Percentiles rank a stretch among this genome's conserved stretches.
Evolutionary conservation across 2,797 vertebrate genomes (phyloP).

Genomic region (Leuciscus waleckii): DNA sequence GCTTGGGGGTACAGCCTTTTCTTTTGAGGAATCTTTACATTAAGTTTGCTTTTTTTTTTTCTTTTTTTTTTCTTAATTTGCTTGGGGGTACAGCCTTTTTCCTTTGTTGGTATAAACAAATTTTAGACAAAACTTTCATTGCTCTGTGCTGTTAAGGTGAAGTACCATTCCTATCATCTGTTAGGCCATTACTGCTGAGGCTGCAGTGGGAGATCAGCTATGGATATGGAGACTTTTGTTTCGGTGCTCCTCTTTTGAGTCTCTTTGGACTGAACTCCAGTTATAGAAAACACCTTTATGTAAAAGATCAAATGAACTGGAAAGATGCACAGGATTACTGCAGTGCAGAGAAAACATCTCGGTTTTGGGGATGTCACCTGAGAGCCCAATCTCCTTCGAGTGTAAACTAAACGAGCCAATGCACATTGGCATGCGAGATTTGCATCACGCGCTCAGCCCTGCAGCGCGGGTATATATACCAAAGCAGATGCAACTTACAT

Average conservation of each 20-base stretch:
- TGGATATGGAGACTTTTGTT: not conserved
- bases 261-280: not conserved
- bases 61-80: not conserved
- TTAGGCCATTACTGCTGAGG: too few species aligned
- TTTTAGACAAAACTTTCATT: not conserved
- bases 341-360: not conserved
- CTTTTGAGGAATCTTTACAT: not conserved
- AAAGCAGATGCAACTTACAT: too few species aligned
- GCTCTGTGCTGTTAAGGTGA: not conserved
- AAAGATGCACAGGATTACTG: not conserved
- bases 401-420: too few species aligned
- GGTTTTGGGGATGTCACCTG: too few species aligned
- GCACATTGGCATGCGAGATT: too few species aligned
- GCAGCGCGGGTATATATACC: too few species aligned
- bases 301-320: not conserved
- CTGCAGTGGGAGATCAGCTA: not conserved
- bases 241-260: not conserved
- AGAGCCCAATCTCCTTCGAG: too few species aligned
- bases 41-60: not conserved
- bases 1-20: not conserved
- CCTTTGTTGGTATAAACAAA: not conserved
- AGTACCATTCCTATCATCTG: too few species aligned
- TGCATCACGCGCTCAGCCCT: too few species aligned
- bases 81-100: not conserved
- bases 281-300: constrained; percentile 4